Evolutionary conservation across 2,888 invertebrate genomes (phyloP), one percentile per base, ranked within the genome.

Genomic region (Yponomeuta sedellus): DNA sequence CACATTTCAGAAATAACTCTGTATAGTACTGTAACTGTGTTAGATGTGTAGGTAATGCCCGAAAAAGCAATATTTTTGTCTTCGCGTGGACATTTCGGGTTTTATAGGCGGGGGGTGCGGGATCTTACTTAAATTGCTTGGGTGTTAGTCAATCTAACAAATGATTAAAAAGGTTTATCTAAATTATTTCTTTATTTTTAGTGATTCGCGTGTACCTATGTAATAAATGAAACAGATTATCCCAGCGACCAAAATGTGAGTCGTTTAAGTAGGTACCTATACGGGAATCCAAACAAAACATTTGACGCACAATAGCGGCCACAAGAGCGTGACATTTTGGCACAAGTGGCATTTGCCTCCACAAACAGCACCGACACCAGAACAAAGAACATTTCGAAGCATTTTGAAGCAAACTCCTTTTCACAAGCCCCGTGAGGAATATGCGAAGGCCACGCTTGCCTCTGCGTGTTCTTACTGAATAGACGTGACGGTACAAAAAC

Each of bases 381-480:
- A 79, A 82, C 81, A 83, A 82, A 85, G 73, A 78, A 79, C 79
- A 80, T 78, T 77, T 76, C 73, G 73, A 78, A 75, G 75, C 71
- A 75, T 81, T 81, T 80, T 69, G 70, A 71, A 76, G 71, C 72
- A 72, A 75, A 77, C 79, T 80, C 78, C 77, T 78, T 80, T 76
- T 78, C 75, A 74, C 63, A 63, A 44, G 40, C 40, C 19, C 44
- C 12, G 22, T 16, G 22, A 25, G 19, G 63, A 63, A 63, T 63
- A 63, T 63, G 63, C 44, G 63, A 63, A 63, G 63, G 63, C 63
- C 63, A 59, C 20, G 59, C 28, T 3, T 63, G 28, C 6, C 44
- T 63, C 11, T 28, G 59, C 59, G 59, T 59, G 59, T 25, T 20
- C 59, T 52, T 16, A 25, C 11, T 25, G 59, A 20, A 59, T 5